Base-by-base conservation (phyloP, 2,888 invertebrate species). In the Ophion ventricosus region DNA sequence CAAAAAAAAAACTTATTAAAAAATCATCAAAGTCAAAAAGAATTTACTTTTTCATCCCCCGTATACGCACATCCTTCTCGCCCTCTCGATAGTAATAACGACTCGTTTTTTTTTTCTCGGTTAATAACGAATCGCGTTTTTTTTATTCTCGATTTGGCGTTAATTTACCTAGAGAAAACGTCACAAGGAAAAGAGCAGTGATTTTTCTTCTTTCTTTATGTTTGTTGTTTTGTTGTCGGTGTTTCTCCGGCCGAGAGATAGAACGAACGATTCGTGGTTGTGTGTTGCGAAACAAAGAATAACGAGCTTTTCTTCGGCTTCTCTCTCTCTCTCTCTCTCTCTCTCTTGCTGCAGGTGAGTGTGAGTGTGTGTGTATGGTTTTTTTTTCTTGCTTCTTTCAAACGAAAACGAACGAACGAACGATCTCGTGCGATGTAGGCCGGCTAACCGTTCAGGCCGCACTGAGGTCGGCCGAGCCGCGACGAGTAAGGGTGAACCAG, bases 391-490 rank as follows among this genome's bases (percentile, higher is more conserved):
- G 69, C 69, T 54, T 26, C 23, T 69, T 26, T 70, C 49, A 23
- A 49, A 72, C 72, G 81, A 82, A 66, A 73, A 49, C 69, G 77
- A 83, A 59, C 54, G 70, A 83, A 79, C 84, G 84, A 85, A 81
- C 77, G 73, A 79, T 82, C 88, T 88, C 87, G 87, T 86, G 86
- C 87, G 90, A 91, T 91, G 90, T 92, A 93, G 93, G 93, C 93
- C 93, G 93, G 91, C 91, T 90, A 90, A 92, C 90, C 92, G 92
- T 92, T 93, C 91, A 92, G 92, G 93, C 93, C 93, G 93, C 91
- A 93, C 93, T 93, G 92, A 92, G 89, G 87, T 88, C 87, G 87
- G 88, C 85, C 88, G 88, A 87, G 88, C 88, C 88, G 85, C 87
- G 86, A 87, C 88, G 86, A 89, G 88, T 89, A 90, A 90, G 88